A percentile compares a stretch with the other conserved stretches of the same genome.
Conservation (phyloP, 1,140 invertebrate species). For the Odontomachus brunneus region DNA sequence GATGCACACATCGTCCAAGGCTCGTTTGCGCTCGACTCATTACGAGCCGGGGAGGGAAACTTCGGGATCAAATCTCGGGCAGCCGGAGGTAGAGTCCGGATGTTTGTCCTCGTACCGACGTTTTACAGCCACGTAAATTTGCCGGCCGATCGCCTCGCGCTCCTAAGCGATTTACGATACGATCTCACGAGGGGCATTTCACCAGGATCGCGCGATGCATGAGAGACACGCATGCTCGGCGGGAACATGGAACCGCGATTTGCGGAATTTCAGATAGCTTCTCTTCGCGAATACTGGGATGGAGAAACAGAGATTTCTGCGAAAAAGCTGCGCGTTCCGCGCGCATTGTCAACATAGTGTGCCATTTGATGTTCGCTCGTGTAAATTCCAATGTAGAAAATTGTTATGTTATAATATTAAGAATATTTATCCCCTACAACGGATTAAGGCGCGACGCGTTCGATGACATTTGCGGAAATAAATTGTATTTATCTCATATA, state of each 20-base stretch:
- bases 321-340: not conserved
- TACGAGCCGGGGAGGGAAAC: conserved; percentile 22
- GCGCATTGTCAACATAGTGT: not conserved
- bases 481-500: too few species aligned
- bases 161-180: conserved; percentile 72
- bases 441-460: too few species aligned
- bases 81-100: conserved; percentile 36
- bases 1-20: not conserved
- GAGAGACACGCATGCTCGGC: conserved; percentile 18
- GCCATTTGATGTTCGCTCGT: not conserved
- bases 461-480: too few species aligned
- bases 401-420: too few species aligned
- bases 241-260: not conserved
- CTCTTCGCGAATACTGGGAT: not conserved
- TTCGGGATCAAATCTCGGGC: conserved; percentile 26
- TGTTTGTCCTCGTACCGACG: conserved; percentile 59
- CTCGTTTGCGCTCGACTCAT: not conserved
- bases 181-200: conserved; percentile 55
- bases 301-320: not conserved
- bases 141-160: conserved; percentile 52
- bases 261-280: not conserved
- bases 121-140: conserved; percentile 71
- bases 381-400: not conserved
- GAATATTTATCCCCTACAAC: too few species aligned
- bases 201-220: conserved; percentile 26